These are phyloP conservation scores for Gymnarchus niloticus DNA, from an alignment of 2,113 vertebrate genomes.

Conservation along the genomic window DNA sequence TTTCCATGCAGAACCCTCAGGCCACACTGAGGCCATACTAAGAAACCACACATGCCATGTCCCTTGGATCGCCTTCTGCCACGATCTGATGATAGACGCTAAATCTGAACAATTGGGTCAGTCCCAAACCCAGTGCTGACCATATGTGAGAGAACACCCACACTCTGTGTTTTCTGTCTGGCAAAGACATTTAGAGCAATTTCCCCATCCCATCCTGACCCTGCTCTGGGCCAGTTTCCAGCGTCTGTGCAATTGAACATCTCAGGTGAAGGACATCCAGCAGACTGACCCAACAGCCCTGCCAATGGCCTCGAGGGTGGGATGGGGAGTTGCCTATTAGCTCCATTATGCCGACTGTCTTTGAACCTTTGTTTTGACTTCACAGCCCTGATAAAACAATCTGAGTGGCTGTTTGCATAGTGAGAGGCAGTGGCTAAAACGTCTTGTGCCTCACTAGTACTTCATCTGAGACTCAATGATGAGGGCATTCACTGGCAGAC, in stretches of 20 bases:
- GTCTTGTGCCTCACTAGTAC: conserved; percentile 40
- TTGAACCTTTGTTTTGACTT: conserved; percentile 22
- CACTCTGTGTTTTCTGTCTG: conserved; percentile 35
- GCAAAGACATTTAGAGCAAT: conserved; percentile 28
- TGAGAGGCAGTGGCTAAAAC: conserved; percentile 36
- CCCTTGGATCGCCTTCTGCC: conserved; percentile 28
- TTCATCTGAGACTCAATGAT: not conserved
- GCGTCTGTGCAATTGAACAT: conserved; percentile 18
- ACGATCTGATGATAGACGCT: conserved; percentile 34
- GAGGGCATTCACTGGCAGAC: conserved; percentile 67
- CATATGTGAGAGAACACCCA: conserved; percentile 25
- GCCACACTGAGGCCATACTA: no score
- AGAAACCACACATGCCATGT: conserved; percentile 9
- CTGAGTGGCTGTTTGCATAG: conserved; percentile 21
- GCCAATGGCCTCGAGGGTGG: not conserved
- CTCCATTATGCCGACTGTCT: conserved; percentile 15
- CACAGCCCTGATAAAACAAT: not conserved
- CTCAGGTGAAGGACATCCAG: conserved; percentile 9
- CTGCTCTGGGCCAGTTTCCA: conserved; percentile 35
- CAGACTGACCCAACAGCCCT: not conserved
- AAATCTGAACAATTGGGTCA: conserved; percentile 31
- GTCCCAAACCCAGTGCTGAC: conserved; percentile 28
- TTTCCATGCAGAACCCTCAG: not conserved
- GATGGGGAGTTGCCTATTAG: not conserved
- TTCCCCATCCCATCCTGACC: not conserved